Base-by-base conservation (phyloP, 2,888 invertebrate genomes). In the Siphlonurus alternatus region DNA sequence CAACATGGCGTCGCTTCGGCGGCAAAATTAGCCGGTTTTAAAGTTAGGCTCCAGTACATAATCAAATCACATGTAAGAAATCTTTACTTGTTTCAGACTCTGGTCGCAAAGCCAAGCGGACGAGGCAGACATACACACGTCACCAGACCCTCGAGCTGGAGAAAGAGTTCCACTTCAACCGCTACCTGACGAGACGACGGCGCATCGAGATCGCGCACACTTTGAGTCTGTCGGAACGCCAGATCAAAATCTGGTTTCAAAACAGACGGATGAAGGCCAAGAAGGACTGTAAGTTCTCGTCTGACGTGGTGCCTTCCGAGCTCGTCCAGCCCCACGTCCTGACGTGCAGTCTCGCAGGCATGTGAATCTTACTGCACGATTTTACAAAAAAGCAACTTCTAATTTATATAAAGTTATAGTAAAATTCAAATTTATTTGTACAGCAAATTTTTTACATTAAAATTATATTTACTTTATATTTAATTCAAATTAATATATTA, bases 121-220 rank as follows among this genome's bases (percentile, higher is more conserved):
- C 75, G 63, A 71, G 76, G 64, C 72, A 72, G 66, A 72, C 73
- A 3, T 73, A 76, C 70, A 74, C 75, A 22, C 70, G 76, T 23
- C 73, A 73, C 69, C 76, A 76, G 66, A 76, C 76, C 25, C 68
- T 76, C 68, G 76, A 76, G 66, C 67, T 75, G 70, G 80, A 80
- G 70, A 80, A 80, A 69, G 80, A 80, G 70, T 79, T 80, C 68
- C 79, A 79, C 70, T 79, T 75, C 70, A 80, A 78, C 72, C 74
- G 76, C 65, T 80, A 80, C 70, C 72, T 80, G 65, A 79, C 79
- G 2, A 71, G 80, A 38, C 69, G 79, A 61, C 71, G 79, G 53
- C 70, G 80, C 59, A 76, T 79, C 38, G 79, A 80, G 69, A 79
- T 79, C 61, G 78, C 79, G 2, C 78, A 78, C 70, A 71, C 75